phyloP scores from a whole-genome alignment of 2,797 vertebrate species.

The Sibirionetta formosa region DNA sequence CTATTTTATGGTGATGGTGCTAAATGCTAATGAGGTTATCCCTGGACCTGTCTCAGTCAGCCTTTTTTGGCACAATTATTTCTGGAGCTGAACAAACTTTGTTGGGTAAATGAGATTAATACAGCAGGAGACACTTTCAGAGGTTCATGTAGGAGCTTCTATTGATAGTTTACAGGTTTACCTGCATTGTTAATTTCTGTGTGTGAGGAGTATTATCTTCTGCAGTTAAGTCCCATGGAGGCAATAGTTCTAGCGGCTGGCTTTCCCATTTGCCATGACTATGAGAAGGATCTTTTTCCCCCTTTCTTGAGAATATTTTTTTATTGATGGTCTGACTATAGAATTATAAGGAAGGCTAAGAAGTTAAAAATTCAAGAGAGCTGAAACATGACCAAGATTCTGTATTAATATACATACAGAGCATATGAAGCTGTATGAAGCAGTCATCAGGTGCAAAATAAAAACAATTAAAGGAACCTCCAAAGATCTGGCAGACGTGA shows the following conservation, averaged over 20 bases:
- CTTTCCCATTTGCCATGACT: not conserved
- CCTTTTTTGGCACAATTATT: slow-evolving; percentile 28
- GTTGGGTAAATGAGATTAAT: not conserved
- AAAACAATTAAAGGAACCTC: not conserved
- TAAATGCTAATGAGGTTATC: slow-evolving; percentile 68
- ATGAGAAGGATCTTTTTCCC: not conserved
- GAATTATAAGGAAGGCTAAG: not conserved
- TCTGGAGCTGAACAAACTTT: not conserved
- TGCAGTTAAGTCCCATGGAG: not conserved
- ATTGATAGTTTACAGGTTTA: slow-evolving; percentile 9
- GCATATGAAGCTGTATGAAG: not conserved
- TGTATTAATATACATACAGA: not conserved
- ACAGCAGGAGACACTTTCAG: not conserved
- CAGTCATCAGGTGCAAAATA: not conserved
- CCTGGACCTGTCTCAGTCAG: not conserved
- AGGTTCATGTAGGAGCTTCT: not conserved
- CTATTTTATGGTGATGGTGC: slow-evolving; percentile 9
- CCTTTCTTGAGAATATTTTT: not conserved
- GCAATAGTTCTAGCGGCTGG: not conserved
- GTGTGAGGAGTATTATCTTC: not conserved
- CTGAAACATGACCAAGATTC: not conserved
- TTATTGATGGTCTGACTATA: not conserved
- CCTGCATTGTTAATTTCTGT: slow-evolving; percentile 16
- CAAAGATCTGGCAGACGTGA: not conserved
- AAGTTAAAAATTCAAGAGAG: not conserved